Evolutionary conservation across 2,797 vertebrate species (phyloP).

Genomic region (Rhabdophis nuchalis): DNA sequence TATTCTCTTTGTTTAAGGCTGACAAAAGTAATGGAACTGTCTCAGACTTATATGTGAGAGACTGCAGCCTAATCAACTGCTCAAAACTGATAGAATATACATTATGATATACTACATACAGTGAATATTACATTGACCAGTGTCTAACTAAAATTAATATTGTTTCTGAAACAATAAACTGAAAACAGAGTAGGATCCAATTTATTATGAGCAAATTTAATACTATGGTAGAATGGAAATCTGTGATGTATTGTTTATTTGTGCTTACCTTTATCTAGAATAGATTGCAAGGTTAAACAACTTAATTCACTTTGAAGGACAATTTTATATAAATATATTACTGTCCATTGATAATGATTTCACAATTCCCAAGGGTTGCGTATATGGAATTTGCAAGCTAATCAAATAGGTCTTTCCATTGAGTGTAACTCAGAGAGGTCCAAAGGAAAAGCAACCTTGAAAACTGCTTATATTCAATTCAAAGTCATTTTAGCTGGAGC

Average conservation of each 20-base stretch:
- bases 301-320: conserved; percentile 57
- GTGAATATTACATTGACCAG: conserved; percentile 34
- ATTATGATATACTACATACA: not conserved
- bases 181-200: conserved; percentile 56
- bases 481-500: conserved; percentile 24
- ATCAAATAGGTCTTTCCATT: conserved; percentile 11
- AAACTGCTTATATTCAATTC: conserved; percentile 1
- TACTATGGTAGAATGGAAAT: conserved; percentile 61
- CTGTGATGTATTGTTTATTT: conserved; percentile 64
- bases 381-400: conserved; percentile 38
- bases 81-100: not conserved
- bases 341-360: conserved; percentile 49
- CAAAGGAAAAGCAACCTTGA: conserved; percentile 17
- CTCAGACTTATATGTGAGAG: not conserved
- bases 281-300: conserved; percentile 43
- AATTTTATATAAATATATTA: conserved; percentile 55
- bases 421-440: not conserved
- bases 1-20: not conserved
- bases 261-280: conserved; percentile 59
- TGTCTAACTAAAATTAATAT: conserved; percentile 56
- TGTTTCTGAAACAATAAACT: conserved; percentile 59
- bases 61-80: not conserved
- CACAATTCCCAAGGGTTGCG: conserved; percentile 42
- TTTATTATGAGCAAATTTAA: conserved; percentile 61
- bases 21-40: not conserved